phyloP scores from a whole-genome alignment of 2,113 vertebrate species.

The Dissostichus mawsoni region DNA sequence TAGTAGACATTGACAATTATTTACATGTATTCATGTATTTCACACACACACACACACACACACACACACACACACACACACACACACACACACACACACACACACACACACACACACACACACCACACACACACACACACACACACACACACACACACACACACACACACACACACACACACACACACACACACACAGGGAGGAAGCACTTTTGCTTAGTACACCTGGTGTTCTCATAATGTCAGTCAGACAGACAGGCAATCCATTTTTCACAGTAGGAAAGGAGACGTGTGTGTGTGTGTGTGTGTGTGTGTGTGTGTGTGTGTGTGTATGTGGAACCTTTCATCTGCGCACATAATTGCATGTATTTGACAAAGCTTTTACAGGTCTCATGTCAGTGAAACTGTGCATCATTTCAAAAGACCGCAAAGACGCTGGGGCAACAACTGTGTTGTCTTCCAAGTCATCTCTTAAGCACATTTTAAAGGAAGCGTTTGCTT shows the following conservation, averaged over 20 bases:
- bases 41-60: not conserved
- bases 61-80: not conserved
- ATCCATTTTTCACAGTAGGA: conserved; percentile 13
- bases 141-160: too few relatives aligned
- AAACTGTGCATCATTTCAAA: conserved; percentile 27
- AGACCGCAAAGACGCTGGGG: conserved; percentile 12
- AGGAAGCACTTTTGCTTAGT: conserved; percentile 48
- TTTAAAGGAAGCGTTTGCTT: not conserved
- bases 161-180: not conserved
- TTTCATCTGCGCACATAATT: conserved; percentile 47
- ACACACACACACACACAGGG: conserved; percentile 14
- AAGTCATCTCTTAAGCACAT: not conserved
- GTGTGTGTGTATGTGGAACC: conserved; percentile 1
- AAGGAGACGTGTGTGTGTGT: not conserved
- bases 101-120: not conserved
- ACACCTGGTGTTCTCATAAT: conserved; percentile 70
- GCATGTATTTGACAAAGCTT: conserved; percentile 36
- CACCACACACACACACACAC: not conserved
- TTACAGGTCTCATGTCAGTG: conserved; percentile 36
- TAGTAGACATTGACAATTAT: too few relatives aligned
- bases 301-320: conserved; percentile 9
- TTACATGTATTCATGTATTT: too few relatives aligned
- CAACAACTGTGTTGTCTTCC: conserved; percentile 23
- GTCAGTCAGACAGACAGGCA: conserved; percentile 56
- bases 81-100: not conserved